Evolutionary conservation across 2,888 invertebrate species (phyloP).

Genomic region (Tenthredo livida): DNA sequence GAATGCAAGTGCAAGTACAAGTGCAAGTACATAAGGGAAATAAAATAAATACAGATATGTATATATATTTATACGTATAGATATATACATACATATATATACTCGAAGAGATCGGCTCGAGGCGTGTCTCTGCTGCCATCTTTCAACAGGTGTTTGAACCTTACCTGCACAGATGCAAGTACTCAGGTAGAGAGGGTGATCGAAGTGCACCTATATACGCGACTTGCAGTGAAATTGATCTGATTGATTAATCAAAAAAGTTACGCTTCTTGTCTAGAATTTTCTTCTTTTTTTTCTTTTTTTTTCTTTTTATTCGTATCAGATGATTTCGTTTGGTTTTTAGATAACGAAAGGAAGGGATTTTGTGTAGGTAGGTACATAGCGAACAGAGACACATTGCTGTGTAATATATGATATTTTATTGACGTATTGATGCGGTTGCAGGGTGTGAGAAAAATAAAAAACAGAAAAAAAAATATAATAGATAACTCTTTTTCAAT

Average conservation of each 20-base stretch:
- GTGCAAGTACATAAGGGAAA: not conserved
- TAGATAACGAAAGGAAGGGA: too few relatives aligned
- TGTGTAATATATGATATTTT: too few relatives aligned
- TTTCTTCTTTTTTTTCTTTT: not conserved
- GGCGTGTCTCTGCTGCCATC: slow-evolving; percentile 68
- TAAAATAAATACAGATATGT: not conserved
- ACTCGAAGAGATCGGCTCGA: slow-evolving; percentile 2
- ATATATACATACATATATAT: not conserved
- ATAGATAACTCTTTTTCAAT: too few relatives aligned
- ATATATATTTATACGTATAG: not conserved
- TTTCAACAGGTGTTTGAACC: slow-evolving; percentile 60
- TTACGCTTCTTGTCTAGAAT: not conserved
- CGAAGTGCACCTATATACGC: not conserved
- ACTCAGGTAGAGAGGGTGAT: slow-evolving; percentile 2
- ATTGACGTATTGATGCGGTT: too few relatives aligned
- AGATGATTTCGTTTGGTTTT: too few relatives aligned
- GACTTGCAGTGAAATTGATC: not conserved
- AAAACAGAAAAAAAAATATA: too few relatives aligned
- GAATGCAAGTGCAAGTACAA: too few relatives aligned
- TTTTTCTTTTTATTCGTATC: not conserved
- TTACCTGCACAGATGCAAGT: slow-evolving; percentile 3
- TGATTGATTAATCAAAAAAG: not conserved
- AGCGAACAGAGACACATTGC: too few relatives aligned
- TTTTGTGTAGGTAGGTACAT: too few relatives aligned
- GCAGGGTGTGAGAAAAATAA: too few relatives aligned